These are phyloP conservation scores for Pleuronectes platessa DNA, from an alignment of 2,113 vertebrate genomes.

Conservation along the genomic window DNA sequence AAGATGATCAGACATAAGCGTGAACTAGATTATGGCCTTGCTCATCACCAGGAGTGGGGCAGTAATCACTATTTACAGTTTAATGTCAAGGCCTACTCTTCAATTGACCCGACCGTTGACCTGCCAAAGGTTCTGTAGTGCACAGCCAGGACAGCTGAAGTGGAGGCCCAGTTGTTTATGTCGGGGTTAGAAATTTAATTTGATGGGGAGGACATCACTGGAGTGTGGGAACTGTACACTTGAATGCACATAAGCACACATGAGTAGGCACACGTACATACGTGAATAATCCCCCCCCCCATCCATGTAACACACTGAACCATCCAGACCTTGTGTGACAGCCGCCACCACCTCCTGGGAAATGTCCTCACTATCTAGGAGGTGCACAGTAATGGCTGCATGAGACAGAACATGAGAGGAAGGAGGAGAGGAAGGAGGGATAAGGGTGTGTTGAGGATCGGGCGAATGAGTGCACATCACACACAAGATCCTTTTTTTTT, in stretches of 20 bases:
- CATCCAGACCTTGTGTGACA: too few species aligned
- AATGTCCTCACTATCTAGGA: slow-evolving; percentile 34
- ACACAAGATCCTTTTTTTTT: slow-evolving; percentile 58
- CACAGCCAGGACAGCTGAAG: background rate
- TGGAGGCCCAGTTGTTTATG: background rate
- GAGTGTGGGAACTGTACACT: too few species aligned
- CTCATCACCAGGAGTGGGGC: slow-evolving; percentile 47
- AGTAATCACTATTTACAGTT: slow-evolving; percentile 63
- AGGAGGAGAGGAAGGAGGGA: slow-evolving; percentile 15
- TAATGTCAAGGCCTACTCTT: slow-evolving; percentile 27
- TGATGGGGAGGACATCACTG: background rate
- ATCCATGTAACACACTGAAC: too few species aligned
- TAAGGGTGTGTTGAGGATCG: slow-evolving; percentile 44
- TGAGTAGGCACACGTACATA: background rate
- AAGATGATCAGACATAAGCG: slow-evolving; percentile 66
- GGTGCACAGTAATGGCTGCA: slow-evolving; percentile 27
- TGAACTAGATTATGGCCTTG: slow-evolving; percentile 49
- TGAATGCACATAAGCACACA: too few species aligned
- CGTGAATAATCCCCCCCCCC: background rate
- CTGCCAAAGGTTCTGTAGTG: slow-evolving; percentile 1
- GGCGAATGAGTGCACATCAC: slow-evolving; percentile 51
- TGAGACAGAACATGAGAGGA: slow-evolving; percentile 13
- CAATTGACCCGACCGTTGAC: slow-evolving; percentile 39
- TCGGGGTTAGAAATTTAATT: background rate
- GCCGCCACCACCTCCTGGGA: slow-evolving; percentile 24